These are phyloP conservation scores for Oreochromis tanganicae DNA, from an alignment of 2,113 vertebrate genomes.

Conservation along the genomic window DNA sequence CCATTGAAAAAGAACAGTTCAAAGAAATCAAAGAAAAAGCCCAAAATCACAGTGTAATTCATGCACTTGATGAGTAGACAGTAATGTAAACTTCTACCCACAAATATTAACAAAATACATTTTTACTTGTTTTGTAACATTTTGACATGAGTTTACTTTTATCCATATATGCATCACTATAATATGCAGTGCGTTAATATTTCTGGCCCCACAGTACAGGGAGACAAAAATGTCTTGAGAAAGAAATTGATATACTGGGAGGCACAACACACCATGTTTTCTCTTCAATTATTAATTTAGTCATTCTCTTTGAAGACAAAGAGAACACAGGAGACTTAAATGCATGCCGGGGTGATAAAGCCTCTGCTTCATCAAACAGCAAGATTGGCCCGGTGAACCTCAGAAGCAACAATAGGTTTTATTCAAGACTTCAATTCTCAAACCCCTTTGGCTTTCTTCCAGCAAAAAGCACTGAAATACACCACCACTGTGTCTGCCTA, in stretches of 20 bases:
- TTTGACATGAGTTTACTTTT: not conserved
- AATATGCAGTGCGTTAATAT: not conserved
- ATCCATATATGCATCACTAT: not conserved
- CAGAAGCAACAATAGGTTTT: conserved; percentile 20
- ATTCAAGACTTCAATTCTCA: not conserved
- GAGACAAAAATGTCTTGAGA: not conserved
- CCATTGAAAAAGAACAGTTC: not conserved
- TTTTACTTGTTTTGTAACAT: not conserved
- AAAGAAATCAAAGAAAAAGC: not conserved
- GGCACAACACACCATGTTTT: not conserved
- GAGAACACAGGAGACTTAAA: not conserved
- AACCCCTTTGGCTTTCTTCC: not conserved
- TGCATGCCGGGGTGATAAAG: not conserved
- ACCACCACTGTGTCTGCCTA: not conserved
- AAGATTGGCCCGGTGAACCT: conserved; percentile 8
- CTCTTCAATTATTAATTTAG: conserved; percentile 16
- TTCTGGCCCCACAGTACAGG: not conserved
- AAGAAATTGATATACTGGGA: not conserved
- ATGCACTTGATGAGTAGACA: not conserved
- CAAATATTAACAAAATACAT: not conserved
- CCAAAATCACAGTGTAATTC: not conserved
- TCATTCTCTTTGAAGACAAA: conserved; percentile 45
- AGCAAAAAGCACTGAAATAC: not conserved
- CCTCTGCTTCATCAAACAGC: conserved; percentile 35
- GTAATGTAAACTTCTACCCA: not conserved